phyloP scores from a whole-genome alignment of 2,888 invertebrate genomes.

The Digitonthophagus gazella region DNA sequence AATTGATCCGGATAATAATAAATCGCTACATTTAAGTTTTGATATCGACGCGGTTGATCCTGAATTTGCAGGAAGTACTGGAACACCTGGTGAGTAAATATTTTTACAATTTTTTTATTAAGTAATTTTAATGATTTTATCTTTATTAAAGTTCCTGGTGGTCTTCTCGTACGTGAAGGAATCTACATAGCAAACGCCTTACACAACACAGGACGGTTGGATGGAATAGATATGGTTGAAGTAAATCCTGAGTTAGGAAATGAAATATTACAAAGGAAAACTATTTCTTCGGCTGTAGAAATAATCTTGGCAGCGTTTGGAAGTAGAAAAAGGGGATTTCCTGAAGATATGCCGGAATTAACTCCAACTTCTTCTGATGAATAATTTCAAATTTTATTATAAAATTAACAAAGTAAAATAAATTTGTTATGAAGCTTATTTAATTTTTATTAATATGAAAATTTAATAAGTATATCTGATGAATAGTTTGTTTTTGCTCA shows the following conservation, averaged over 20 bases:
- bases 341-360: neutral
- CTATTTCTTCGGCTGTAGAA: slow-evolving; percentile 72
- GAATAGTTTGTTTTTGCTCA: too few relatives aligned
- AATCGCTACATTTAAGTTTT: slow-evolving; percentile 85
- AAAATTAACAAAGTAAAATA: slow-evolving; percentile 6
- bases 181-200: slow-evolving; percentile 77
- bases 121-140: neutral
- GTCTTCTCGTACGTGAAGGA: slow-evolving; percentile 78
- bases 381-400: slow-evolving; percentile 4
- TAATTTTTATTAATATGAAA: too few relatives aligned
- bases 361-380: too few relatives aligned
- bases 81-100: slow-evolving; percentile 81
- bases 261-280: slow-evolving; percentile 63
- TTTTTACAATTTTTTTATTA: neutral
- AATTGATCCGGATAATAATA: slow-evolving; percentile 67
- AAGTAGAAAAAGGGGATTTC: slow-evolving; percentile 3
- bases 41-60: slow-evolving; percentile 89
- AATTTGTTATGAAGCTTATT: too few relatives aligned
- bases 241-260: slow-evolving; percentile 83
- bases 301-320: slow-evolving; percentile 76
- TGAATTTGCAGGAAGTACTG: slow-evolving; percentile 83
- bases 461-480: too few relatives aligned
- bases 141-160: slow-evolving; percentile 66
- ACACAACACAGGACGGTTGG: slow-evolving; percentile 68
- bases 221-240: slow-evolving; percentile 86